Conservation (phyloP, 2,888 invertebrate genomes). For the Xestoiulus laeticollis region DNA sequence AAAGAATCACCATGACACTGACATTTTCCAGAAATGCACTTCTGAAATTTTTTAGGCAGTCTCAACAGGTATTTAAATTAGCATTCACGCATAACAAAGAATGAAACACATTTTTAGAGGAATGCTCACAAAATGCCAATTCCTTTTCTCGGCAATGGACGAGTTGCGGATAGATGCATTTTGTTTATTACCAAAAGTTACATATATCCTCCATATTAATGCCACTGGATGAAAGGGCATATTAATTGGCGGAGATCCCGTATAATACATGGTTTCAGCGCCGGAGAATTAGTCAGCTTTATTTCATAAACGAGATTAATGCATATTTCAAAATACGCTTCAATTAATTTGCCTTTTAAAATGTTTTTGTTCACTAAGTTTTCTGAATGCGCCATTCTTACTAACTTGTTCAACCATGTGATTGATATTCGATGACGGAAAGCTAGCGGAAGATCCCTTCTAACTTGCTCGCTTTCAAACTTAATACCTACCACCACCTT, state of each 20-base stretch:
- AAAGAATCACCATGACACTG: constrained; percentile 44
- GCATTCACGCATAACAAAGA: neutral
- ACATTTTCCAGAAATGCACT: neutral
- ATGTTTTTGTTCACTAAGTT: constrained; percentile 41
- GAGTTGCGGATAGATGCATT: neutral
- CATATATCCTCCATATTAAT: neutral
- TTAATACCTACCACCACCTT: constrained; percentile 44
- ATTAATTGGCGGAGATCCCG: neutral
- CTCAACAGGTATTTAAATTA: constrained; percentile 46
- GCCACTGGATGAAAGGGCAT: neutral
- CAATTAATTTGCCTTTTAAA: constrained; percentile 48
- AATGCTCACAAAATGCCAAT: neutral
- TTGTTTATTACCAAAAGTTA: neutral
- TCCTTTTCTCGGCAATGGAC: neutral
- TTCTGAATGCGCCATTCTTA: constrained; percentile 42
- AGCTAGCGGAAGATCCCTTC: constrained; percentile 47
- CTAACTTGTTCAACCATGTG: constrained; percentile 48
- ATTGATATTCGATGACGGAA: constrained; percentile 48
- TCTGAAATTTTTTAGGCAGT: neutral
- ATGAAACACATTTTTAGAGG: neutral
- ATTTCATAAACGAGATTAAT: constrained; percentile 47
- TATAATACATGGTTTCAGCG: neutral
- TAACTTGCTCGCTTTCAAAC: constrained; percentile 32
- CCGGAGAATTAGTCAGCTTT: constrained; percentile 45
- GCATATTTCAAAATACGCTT: constrained; percentile 46